phyloP scores from a whole-genome alignment of 2,888 invertebrate species.

The Idaea straminata region DNA sequence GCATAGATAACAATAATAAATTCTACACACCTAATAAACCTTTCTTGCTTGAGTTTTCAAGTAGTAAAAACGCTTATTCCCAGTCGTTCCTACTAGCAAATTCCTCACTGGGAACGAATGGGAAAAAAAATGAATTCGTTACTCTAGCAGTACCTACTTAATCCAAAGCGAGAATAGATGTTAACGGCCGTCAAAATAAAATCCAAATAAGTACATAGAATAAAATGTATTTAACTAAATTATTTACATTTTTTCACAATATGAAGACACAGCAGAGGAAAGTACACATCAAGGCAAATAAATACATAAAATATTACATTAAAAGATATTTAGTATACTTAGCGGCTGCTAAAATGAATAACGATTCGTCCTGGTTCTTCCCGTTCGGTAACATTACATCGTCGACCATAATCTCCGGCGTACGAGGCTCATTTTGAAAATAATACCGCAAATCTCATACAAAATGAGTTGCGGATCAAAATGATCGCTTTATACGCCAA shows the following conservation, averaged over 20 bases:
- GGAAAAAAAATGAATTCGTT: no score
- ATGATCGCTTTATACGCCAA: no score
- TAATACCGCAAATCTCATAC: no score
- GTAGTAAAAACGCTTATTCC: no score
- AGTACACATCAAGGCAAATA: background rate
- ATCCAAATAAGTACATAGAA: constrained; percentile 8
- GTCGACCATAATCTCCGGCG: background rate
- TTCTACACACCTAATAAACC: no score
- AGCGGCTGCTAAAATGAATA: background rate
- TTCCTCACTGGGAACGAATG: no score
- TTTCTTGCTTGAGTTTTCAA: no score
- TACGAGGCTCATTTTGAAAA: background rate
- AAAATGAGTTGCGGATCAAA: no score
- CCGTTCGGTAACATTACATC: background rate
- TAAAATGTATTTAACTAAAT: constrained; percentile 31
- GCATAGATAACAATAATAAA: no score
- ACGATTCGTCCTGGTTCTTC: background rate
- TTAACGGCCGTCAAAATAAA: background rate
- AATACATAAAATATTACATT: background rate
- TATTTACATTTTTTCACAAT: background rate
- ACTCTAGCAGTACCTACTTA: no score
- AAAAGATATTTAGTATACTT: background rate
- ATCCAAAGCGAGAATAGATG: no score
- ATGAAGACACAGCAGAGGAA: background rate
- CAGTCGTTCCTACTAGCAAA: no score